Evolutionary conservation across 2,797 vertebrate species (phyloP), one percentile per base, ranked within the genome.

Genomic region (Smutsia gigantea): DNA sequence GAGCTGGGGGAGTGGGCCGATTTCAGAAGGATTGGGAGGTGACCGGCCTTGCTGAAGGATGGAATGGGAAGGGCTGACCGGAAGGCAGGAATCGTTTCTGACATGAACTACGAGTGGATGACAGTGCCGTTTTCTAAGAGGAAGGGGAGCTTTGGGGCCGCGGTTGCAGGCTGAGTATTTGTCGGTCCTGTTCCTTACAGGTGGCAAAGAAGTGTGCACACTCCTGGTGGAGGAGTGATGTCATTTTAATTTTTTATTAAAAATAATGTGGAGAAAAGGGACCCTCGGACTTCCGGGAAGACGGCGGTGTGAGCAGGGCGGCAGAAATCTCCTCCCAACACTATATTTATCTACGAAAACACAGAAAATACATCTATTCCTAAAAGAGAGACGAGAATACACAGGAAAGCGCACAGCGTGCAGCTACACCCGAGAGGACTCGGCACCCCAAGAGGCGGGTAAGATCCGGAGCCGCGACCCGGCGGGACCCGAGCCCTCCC

Each of bases 1-100:
- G n/a, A 31, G 23, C 14, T 0, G 1, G 9, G 25, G 6, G n/a
- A 5, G 11, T 0, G 10, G 21, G 15, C 21, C 0, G 7, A 21
- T 23, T 11, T 42, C 27, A 64, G 61, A n/a, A 51, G 61, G 55
- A n/a, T 27, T 42, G 2, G 57, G 64, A 82, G n/a, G 1, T 18
- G 42, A 61, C 21, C 29, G 86, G 39, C 11, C 49, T 66, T 3
- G 3, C 39, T 12, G 29, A 49, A 39, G 55, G 64, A 29, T 0
- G 39, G 34, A 18, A 37, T 9, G 10, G 7, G 37, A 27, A 55
- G 42, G 4, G 39, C 25, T 37, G 29, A 51, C 19, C 81, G 49
- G 49, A 34, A 57, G 68, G 82, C 46, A 53, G 39, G 49, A 68
- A 61, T 18, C 13, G 49, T 17, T 34, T 84, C 11, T 0, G 51